Evolutionary conservation across 2,888 invertebrate genomes (phyloP), one percentile per base, ranked within the genome.

Genomic region (Tipula vernalis): DNA sequence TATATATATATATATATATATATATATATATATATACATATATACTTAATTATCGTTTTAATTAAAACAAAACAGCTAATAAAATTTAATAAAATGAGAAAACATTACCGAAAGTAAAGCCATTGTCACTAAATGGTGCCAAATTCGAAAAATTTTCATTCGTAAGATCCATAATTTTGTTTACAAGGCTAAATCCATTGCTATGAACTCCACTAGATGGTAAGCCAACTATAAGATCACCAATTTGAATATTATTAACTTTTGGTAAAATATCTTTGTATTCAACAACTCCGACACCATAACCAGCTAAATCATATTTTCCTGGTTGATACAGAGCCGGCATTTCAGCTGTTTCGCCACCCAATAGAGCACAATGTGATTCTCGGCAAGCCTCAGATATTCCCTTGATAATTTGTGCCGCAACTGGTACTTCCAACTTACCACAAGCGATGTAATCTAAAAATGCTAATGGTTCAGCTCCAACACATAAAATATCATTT

Each of bases 331-430:
- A 99, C 93, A 99, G 96, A 0, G 97, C 96, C 0, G 99, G 99
- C 98, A 99, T 98, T 92, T 98, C 98, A 0, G 99, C 99, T 1
- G 99, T 99, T 92, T 99, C 99, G 0, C 99, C 99, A 88, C 95
- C 98, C 89, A 98, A 93, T 87, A 98, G 92, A 13, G 98, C 96
- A 91, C 99, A 99, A 0, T 96, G 96, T 0, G 98, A 96, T 90
- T 94, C 92, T 86, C 93, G 92, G 90, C 99, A 99, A 0, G 98
- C 99, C 88, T 97, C 95, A 0, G 96, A 95, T 88, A 99, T 95
- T 0, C 99, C 98, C 88, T 94, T 93, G 5, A 99, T 94, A 13
- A 99, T 96, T 88, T 95, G 93, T 3, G 94, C 93, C 0, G 98
- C 97, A 0, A 95, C 93, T 0, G 94, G 93, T 0, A 97, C 95